phyloP scores from a whole-genome alignment of 2,797 vertebrate genomes.

The Pelochelys cantorii region DNA sequence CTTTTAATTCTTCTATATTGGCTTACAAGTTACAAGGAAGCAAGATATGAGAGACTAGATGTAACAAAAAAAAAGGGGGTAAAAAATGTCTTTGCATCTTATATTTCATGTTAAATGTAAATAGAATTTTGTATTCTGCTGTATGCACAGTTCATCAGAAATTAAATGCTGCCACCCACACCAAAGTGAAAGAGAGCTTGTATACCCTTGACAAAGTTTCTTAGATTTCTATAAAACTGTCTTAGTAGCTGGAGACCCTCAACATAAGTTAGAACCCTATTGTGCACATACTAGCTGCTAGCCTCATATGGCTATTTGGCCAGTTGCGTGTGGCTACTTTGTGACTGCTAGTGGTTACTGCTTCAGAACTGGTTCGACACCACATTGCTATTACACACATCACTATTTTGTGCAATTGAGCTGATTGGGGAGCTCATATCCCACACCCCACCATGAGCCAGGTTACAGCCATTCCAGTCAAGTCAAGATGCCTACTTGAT shows the following conservation, averaged over 20 bases:
- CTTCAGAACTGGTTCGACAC: too few relatives aligned
- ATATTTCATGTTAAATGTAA: neutral
- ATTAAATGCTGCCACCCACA: neutral
- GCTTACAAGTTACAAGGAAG: neutral
- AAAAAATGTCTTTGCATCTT: neutral
- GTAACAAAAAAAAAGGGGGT: neutral
- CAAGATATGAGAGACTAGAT: neutral
- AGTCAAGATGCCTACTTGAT: neutral
- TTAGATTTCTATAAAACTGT: neutral
- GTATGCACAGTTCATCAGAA: neutral
- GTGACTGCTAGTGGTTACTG: too few relatives aligned
- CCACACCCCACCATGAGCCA: fast-evolving
- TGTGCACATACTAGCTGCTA: neutral
- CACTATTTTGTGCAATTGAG: neutral
- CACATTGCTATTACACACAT: too few relatives aligned
- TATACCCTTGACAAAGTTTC: neutral
- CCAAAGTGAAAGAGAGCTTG: neutral
- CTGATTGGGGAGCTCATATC: neutral
- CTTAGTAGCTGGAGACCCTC: too few relatives aligned
- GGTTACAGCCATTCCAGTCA: neutral
- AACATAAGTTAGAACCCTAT: neutral
- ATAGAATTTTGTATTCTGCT: neutral
- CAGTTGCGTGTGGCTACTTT: too few relatives aligned
- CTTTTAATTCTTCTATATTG: neutral
- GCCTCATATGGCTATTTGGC: too few relatives aligned